Evolutionary conservation across 2,888 invertebrate species (phyloP).

Genomic region (Eupithecia insigniata): DNA sequence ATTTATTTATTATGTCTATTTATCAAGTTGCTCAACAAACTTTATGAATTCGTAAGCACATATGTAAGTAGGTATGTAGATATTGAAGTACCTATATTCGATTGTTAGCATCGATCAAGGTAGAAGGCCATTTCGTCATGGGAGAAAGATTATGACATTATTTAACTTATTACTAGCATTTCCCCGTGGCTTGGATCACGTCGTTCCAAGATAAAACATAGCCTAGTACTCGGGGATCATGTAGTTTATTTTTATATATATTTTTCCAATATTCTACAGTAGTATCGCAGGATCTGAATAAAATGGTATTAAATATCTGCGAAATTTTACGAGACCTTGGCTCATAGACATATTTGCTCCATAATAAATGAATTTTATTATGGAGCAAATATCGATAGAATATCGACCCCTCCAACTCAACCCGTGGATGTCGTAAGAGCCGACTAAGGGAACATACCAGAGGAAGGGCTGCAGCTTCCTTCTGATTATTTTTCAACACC

Average conservation of each 20-base stretch:
- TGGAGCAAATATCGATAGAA: no score
- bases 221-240: neutral
- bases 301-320: neutral
- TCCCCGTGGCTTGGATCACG: neutral
- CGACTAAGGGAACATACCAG: no score
- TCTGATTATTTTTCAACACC: no score
- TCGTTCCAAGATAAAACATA: neutral
- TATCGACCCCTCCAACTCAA: no score
- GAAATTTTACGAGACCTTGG: slow-evolving; percentile 1
- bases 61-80: neutral
- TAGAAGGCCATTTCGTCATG: neutral
- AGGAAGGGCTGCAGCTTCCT: no score
- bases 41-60: neutral
- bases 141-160: neutral
- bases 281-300: neutral
- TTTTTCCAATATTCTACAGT: no score
- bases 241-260: neutral
- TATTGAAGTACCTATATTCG: neutral
- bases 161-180: neutral
- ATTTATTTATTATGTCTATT: neutral
- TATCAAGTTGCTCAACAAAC: neutral
- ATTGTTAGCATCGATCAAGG: neutral
- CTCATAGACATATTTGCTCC: no score
- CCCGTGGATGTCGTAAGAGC: no score
- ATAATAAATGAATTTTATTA: no score